Evolutionary conservation across 2,797 vertebrate genomes (phyloP).

Genomic region (Nothura maculosa): DNA sequence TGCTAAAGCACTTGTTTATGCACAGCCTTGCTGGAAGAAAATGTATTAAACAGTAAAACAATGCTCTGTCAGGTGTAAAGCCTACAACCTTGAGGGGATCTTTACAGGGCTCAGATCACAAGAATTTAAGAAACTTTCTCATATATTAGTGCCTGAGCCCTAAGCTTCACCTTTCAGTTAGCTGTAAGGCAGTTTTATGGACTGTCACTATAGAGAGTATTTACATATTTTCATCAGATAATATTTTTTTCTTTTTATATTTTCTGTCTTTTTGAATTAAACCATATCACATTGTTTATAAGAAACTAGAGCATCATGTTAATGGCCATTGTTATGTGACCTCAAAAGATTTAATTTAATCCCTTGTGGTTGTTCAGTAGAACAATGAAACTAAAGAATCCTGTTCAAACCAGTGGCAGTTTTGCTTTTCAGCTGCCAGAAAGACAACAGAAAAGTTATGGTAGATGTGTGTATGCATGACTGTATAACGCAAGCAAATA

Average conservation of each 20-base stretch:
- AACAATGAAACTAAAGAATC: conserved; percentile 54
- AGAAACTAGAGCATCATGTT: background rate
- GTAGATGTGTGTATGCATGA: background rate
- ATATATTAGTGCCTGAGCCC: background rate
- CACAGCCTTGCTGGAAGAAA: conserved; percentile 30
- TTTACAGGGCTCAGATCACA: conserved; percentile 23
- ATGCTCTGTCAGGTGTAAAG: conserved; percentile 47
- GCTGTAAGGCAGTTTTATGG: conserved; percentile 15
- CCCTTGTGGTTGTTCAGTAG: background rate
- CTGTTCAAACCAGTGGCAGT: background rate
- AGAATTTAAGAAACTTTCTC: conserved; percentile 42
- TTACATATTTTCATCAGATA: conserved; percentile 64
- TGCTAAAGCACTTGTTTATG: conserved; percentile 55
- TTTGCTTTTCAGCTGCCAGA: conserved; percentile 17
- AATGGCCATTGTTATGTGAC: conserved; percentile 8
- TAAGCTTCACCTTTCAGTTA: background rate
- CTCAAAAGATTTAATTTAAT: conserved; percentile 48
- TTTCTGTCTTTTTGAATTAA: conserved; percentile 62
- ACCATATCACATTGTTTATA: conserved; percentile 18
- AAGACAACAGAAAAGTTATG: conserved; percentile 13
- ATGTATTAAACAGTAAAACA: conserved; percentile 48
- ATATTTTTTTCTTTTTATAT: conserved; percentile 52
- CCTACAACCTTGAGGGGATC: background rate
- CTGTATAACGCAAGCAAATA: background rate
- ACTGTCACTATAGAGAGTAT: conserved; percentile 16